Base-by-base conservation (phyloP, 2,113 vertebrate species). In the Ictalurus furcatus region DNA sequence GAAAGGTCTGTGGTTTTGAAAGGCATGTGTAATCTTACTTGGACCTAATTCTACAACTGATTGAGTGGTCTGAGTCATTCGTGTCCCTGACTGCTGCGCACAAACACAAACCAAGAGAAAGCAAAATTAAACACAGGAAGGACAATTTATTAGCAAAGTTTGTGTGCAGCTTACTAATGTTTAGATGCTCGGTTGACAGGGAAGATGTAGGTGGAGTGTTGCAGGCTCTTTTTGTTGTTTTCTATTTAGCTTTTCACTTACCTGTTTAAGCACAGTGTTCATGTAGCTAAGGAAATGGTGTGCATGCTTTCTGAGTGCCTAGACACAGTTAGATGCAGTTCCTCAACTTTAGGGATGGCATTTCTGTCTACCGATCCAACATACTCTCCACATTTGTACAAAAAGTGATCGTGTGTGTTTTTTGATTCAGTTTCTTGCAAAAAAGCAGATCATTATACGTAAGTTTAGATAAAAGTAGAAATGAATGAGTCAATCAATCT, bases 121-220 rank as follows among this genome's bases (percentile, higher is more conserved):
- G 30, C 9, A 25, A 61, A 61, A 28, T 37, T 63, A 40, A 83
- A 40, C 58, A 83, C 30, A 25, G 21, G 14, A 63, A 25, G 34
- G 5, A 12, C 80, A 59, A 82, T 61, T 82, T 59, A 81, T 81
- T 81, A 58, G 14, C 79, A 1, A 56, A 8, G 28, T 30, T 56
- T 56, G 52, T n/a, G 78, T 52, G 56, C 52, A 58, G 79, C 79
- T 58, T 58, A 59, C 79, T 82, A 58, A 81, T 56, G 79, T 81
- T 58, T 30, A 58, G 6, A 30, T 34, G 78, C 28, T 56, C 2
- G 1, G 1, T 34, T 81, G 79, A n/a, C n/a, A 59, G 8, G 30
- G 7, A 81, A 19, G 30, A 19, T 21, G 52, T 74, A 21, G 21
- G 48, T 44, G 44, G 21, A 25, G 40, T 76, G 37, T 44, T 25